Evolutionary conservation across 2,113 vertebrate genomes (phyloP).

Genomic region (Danio rerio): DNA sequence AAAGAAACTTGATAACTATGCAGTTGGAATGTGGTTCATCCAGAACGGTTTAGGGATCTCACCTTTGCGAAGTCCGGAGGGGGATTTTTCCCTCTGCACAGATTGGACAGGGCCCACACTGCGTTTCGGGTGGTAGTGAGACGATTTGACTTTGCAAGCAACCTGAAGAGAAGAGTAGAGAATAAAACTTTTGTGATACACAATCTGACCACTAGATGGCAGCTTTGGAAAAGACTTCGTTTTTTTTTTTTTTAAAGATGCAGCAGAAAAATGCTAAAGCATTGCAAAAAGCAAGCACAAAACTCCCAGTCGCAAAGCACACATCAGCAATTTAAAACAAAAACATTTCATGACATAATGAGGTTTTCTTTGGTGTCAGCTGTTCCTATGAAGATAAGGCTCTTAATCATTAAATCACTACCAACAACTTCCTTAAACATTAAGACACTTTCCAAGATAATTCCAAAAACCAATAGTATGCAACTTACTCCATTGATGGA

Average conservation of each 20-base stretch:
- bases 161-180: slow-evolving; percentile 65
- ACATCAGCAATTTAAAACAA: neutral
- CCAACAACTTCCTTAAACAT: neutral
- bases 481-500: no score
- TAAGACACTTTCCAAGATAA: neutral
- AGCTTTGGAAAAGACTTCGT: neutral
- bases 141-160: slow-evolving; percentile 87
- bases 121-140: slow-evolving; percentile 92
- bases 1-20: neutral
- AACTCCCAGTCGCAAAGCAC: neutral
- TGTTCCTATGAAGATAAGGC: neutral
- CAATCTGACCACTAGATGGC: slow-evolving; percentile 6
- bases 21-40: neutral
- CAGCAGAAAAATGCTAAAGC: neutral
- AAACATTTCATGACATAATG: neutral
- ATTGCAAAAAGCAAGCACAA: neutral
- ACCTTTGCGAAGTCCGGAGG: slow-evolving; percentile 93
- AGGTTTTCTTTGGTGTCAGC: neutral
- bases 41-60: slow-evolving; percentile 38
- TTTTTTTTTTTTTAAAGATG: no score
- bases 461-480: no score
- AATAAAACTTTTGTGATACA: neutral
- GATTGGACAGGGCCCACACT: slow-evolving; percentile 92
- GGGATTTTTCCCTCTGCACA: slow-evolving; percentile 92
- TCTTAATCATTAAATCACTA: neutral